Evolutionary conservation across 2,888 invertebrate species (phyloP).

Genomic region (Polyploca ridens): DNA sequence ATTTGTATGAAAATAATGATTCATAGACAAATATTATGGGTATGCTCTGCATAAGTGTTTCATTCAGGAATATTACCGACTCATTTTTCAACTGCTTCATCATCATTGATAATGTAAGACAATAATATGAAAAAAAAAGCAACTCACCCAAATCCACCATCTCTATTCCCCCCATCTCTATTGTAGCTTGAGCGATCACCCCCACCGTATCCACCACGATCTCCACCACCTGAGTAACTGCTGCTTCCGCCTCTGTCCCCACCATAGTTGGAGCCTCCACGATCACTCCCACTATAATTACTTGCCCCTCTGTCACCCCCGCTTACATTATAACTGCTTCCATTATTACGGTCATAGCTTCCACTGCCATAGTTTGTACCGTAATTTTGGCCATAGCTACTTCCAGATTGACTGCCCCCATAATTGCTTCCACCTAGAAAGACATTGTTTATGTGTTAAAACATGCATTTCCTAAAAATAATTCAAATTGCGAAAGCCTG

Average conservation of each 20-base stretch:
- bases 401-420: slow-evolving; percentile 57
- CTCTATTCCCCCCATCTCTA: slow-evolving; percentile 85
- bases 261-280: slow-evolving; percentile 68
- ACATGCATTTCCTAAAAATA: not conserved
- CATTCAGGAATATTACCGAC: no score
- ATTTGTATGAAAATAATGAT: no score
- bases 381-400: slow-evolving; percentile 67
- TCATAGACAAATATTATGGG: not conserved
- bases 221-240: slow-evolving; percentile 72
- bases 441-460: slow-evolving; percentile 5
- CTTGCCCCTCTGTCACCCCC: slow-evolving; percentile 46
- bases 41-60: not conserved
- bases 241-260: slow-evolving; percentile 61
- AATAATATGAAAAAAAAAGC: slow-evolving; percentile 15
- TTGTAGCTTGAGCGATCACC: slow-evolving; percentile 78
- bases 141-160: slow-evolving; percentile 85
- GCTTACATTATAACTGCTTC: slow-evolving; percentile 38
- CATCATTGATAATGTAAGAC: not conserved
- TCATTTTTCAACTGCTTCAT: not conserved
- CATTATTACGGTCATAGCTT: slow-evolving; percentile 52
- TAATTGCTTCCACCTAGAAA: slow-evolving; percentile 60
- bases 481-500: no score
- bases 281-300: slow-evolving; percentile 57
- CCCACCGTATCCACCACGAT: slow-evolving; percentile 76
- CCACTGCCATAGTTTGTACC: slow-evolving; percentile 50